These are phyloP conservation scores for Tricholauxania praeusta DNA, from an alignment of 2,888 invertebrate genomes.

Conservation along the genomic window DNA sequence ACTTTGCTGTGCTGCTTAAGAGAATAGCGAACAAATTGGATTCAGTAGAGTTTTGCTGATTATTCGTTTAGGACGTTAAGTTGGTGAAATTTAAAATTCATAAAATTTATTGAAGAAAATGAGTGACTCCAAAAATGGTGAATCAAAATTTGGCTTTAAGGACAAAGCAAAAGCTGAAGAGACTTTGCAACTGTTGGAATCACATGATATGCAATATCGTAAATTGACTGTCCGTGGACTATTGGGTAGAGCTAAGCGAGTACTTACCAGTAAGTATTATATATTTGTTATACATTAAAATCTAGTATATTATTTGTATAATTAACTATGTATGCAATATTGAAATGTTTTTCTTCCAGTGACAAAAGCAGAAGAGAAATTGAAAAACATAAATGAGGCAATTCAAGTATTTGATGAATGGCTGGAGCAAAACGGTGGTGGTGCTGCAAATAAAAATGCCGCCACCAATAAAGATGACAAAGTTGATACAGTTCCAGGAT, in stretches of 20 bases:
- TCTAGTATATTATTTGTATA: too few species aligned
- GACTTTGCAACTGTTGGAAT: slow-evolving; percentile 74
- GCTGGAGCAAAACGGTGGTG: slow-evolving; percentile 71
- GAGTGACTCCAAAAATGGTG: slow-evolving; percentile 57
- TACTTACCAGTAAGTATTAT: slow-evolving; percentile 67
- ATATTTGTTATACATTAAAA: too few species aligned
- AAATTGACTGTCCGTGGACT: slow-evolving; percentile 75
- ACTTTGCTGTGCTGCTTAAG: slow-evolving; percentile 1
- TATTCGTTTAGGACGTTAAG: slow-evolving; percentile 40
- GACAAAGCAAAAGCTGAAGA: slow-evolving; percentile 78
- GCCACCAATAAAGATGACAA: slow-evolving; percentile 71
- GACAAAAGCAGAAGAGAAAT: slow-evolving; percentile 78
- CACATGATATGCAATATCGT: slow-evolving; percentile 76
- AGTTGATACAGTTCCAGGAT: slow-evolving; percentile 77
- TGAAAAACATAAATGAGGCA: slow-evolving; percentile 77
- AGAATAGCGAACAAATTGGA: slow-evolving; percentile 7
- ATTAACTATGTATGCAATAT: not conserved
- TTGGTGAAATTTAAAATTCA: not conserved
- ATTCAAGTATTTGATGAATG: slow-evolving; percentile 78
- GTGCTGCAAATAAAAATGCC: slow-evolving; percentile 63
- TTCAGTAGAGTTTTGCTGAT: slow-evolving; percentile 50
- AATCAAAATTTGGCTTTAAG: slow-evolving; percentile 78
- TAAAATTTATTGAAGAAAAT: slow-evolving; percentile 31
- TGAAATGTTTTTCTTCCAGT: slow-evolving; percentile 64
- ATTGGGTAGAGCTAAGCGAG: slow-evolving; percentile 71